Evolutionary conservation across 2,113 vertebrate species (phyloP).

Genomic region (Ia io): DNA sequence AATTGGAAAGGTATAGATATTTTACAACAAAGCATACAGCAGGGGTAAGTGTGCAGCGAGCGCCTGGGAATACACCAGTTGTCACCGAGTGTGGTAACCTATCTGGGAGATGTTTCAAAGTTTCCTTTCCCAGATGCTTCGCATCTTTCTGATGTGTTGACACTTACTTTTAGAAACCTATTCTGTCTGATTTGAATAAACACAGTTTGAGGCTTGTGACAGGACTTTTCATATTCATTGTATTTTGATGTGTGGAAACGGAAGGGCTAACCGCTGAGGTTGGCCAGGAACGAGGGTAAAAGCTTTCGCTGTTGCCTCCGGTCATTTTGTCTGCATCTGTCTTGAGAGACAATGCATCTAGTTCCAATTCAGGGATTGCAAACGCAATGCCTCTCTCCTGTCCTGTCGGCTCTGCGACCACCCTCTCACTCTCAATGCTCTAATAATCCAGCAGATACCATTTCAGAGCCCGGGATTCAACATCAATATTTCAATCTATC

Average conservation of each 20-base stretch:
- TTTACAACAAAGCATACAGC: background rate
- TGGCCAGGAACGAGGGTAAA: rapidly evolving
- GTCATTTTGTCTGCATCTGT: background rate
- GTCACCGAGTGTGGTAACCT: background rate
- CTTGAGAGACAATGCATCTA: background rate
- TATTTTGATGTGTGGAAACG: background rate
- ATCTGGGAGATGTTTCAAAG: background rate
- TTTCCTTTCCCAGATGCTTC: background rate
- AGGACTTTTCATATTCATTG: background rate
- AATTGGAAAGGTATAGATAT: background rate
- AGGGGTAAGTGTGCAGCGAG: background rate
- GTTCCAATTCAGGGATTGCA: background rate
- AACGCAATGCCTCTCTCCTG: background rate
- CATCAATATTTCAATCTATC: background rate
- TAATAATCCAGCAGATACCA: background rate
- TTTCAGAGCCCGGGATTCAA: background rate
- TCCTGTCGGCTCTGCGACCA: background rate
- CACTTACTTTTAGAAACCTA: constrained; percentile 27
- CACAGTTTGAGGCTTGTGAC: background rate
- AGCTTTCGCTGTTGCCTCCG: background rate
- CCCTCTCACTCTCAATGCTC: background rate
- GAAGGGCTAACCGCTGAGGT: background rate
- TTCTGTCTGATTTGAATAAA: constrained; percentile 47
- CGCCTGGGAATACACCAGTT: background rate
- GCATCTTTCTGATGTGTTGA: background rate